Evolutionary conservation across 2,113 vertebrate genomes (phyloP).

Genomic region (Rhea americana): DNA sequence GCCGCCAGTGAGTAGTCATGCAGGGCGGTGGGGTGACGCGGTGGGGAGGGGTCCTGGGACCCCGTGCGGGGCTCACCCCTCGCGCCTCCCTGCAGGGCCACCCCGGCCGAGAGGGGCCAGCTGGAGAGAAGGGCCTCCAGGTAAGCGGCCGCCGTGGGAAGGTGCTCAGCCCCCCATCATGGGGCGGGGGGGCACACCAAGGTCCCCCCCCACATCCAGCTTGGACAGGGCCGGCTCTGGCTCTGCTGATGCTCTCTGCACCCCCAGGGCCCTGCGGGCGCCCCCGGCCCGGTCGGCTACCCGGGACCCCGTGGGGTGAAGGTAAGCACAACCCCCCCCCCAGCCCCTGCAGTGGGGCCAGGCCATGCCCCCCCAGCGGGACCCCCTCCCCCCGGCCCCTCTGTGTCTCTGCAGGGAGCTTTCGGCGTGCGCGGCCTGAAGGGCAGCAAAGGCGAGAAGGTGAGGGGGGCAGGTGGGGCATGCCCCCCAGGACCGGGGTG

Average conservation of each 20-base stretch:
- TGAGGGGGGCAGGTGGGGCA: constrained; percentile 37
- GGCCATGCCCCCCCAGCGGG: accelerated
- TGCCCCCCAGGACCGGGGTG: too few relatives aligned
- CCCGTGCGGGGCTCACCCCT: not conserved
- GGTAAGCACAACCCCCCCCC: constrained; percentile 66
- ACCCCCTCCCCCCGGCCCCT: not conserved
- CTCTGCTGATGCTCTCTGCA: too few relatives aligned
- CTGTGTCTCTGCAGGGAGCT: constrained; percentile 79
- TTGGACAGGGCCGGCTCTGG: too few relatives aligned
- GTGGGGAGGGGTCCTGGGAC: too few relatives aligned
- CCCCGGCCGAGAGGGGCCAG: constrained; percentile 89
- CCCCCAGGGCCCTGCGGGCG: constrained; percentile 81
- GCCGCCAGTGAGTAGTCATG: constrained; percentile 79
- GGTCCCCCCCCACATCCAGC: too few relatives aligned
- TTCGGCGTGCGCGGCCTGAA: constrained; percentile 89
- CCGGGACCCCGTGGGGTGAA: constrained; percentile 91
- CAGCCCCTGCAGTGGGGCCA: not conserved
- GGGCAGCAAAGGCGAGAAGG: constrained; percentile 91
- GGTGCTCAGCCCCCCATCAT: not conserved
- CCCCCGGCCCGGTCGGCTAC: constrained; percentile 85
- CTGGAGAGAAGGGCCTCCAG: constrained; percentile 89
- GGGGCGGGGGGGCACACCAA: too few relatives aligned
- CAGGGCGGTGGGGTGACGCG: not conserved
- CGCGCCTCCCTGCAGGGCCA: constrained; percentile 80
- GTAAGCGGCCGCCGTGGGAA: constrained; percentile 65